Conservation (phyloP, 2,113 vertebrate genomes). For the Crotophaga sulcirostris region DNA sequence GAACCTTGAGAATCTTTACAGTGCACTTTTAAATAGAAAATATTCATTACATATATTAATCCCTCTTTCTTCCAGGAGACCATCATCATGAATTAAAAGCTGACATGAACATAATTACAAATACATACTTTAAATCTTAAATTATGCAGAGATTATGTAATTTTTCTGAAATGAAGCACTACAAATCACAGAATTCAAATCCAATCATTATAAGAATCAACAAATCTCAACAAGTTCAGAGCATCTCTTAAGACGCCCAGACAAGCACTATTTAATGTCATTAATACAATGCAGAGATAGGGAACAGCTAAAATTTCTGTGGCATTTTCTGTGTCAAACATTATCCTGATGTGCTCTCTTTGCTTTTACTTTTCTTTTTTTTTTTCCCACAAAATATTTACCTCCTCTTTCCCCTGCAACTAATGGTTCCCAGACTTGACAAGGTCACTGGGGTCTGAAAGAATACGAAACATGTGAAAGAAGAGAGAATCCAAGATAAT, state of each 20-base stretch:
- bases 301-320: background rate
- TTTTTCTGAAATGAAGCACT: conserved; percentile 39
- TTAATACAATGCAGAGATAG: background rate
- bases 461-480: background rate
- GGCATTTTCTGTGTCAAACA: background rate
- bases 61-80: background rate
- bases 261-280: background rate
- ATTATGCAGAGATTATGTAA: conserved; percentile 10
- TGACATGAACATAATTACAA: background rate
- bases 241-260: background rate
- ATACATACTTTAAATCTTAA: background rate
- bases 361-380: background rate
- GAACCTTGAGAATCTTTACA: background rate
- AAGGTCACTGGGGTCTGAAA: background rate
- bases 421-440: background rate
- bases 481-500: background rate
- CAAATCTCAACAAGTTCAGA: conserved; percentile 22
- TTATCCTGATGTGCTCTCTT: background rate
- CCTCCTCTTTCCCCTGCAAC: background rate
- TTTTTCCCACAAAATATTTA: background rate
- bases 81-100: background rate
- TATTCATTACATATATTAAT: background rate
- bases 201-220: conserved; percentile 34
- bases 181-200: conserved; percentile 42
- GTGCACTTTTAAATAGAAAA: background rate